A percentile compares a stretch with the other conserved stretches of the same genome.
These are phyloP conservation scores for Lophura nycthemera DNA, from an alignment of 2,113 vertebrate genomes.

Conservation along the genomic window DNA sequence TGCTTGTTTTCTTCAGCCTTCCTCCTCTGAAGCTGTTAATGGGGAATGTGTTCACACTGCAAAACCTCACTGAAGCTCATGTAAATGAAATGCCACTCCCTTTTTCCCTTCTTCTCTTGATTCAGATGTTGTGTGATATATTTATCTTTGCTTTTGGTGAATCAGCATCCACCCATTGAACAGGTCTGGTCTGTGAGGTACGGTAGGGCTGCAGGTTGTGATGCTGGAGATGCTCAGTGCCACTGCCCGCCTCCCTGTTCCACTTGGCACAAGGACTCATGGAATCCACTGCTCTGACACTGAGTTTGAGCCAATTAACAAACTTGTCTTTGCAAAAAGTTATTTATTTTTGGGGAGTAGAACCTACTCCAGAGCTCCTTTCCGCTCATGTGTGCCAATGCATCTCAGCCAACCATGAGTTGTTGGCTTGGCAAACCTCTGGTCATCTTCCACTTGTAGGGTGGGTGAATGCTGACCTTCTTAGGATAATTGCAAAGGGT, in stretches of 20 bases:
- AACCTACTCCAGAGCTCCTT: background rate
- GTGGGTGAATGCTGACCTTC: background rate
- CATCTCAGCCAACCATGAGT: background rate
- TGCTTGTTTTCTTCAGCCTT: background rate
- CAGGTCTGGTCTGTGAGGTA: background rate
- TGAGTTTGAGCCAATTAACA: background rate
- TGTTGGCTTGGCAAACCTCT: background rate
- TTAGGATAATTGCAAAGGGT: background rate
- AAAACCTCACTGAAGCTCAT: background rate
- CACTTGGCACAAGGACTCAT: accelerated
- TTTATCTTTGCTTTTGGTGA: background rate
- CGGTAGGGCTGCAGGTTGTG: background rate
- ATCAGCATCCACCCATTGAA: background rate
- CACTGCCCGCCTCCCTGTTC: background rate
- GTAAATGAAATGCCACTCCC: background rate
- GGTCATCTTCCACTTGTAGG: background rate
- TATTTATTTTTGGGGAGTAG: background rate
- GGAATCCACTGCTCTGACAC: background rate
- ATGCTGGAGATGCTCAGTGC: background rate
- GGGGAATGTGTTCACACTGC: background rate
- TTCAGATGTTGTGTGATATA: background rate
- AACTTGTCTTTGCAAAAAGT: background rate
- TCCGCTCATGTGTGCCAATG: accelerated
- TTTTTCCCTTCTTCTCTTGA: background rate
- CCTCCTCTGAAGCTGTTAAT: background rate